Base-by-base conservation (phyloP, 2,888 invertebrate genomes). In the Tetropium fuscum region DNA sequence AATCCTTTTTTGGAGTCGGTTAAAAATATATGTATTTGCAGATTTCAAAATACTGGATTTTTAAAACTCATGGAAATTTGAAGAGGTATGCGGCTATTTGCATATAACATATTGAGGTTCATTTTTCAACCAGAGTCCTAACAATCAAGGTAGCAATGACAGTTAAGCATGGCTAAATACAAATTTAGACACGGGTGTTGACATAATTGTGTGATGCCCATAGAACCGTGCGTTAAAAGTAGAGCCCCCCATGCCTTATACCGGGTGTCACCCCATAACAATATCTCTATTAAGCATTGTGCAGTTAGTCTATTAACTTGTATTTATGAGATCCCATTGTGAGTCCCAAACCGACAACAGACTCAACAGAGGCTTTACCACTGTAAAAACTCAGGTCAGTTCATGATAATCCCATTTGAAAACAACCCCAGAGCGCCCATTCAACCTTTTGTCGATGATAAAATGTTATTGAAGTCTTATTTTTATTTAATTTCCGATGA, bases 251-350 rank as follows among this genome's bases (percentile, higher is more conserved):
- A 49, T 53, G 51, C 54, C 55, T 38, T 53, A 10, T 53, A 61
- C 59, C 70, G 68, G 71, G 70, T 74, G 74, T 75, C 78, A 75
- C 72, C 71, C 71, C 45, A 58, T 63, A 68, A 80, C 80, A 80
- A 80, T 79, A 75, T 78, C 80, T 80, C 79, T 79, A 79, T 80
- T 80, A 80, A 73, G 71, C 68, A 59, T 59, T 62, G 79, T 79
- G 65, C 63, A 30, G 53, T 58, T 64, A 78, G 72, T 79, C 77
- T 78, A 80, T 80, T 80, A 80, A 80, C 76, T 78, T 75, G 78
- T 77, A 79, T 79, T 79, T 80, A 80, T 74, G 69, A 63, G 64
- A 64, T 56, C 64, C 66, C 53, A 60, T 69, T 67, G 66, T 69
- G 56, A 49, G 19, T 53, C n/a, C 34, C 40, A 32, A 54, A 49